Percentiles rank a stretch among this genome's conserved stretches.
These are phyloP conservation scores for Sphaerophoria taeniata DNA, from an alignment of 2,888 invertebrate species.

Conservation along the genomic window DNA sequence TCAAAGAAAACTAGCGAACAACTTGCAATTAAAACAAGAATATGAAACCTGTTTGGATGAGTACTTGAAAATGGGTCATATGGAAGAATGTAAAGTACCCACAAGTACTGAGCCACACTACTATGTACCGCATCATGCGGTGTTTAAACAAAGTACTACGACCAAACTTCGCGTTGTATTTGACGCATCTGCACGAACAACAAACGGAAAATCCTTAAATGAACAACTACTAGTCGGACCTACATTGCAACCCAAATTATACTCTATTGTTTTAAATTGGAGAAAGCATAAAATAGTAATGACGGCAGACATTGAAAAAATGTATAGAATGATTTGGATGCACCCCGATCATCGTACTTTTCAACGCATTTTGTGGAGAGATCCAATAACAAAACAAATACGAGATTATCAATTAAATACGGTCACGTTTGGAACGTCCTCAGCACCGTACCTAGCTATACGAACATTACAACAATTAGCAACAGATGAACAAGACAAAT, in stretches of 20 bases:
- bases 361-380: neutral
- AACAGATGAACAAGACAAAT: neutral
- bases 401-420: too few relatives aligned
- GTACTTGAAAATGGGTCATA: conserved; percentile 2
- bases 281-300: conserved; percentile 5
- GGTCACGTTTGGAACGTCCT: too few relatives aligned
- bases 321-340: conserved; percentile 12
- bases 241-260: conserved; percentile 4
- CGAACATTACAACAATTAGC: neutral
- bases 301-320: conserved; percentile 2
- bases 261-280: neutral
- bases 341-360: conserved; percentile 2
- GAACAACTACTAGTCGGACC: conserved; percentile 3
- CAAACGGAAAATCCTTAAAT: neutral
- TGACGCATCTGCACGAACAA: too few relatives aligned
- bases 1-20: too few relatives aligned
- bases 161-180: too few relatives aligned
- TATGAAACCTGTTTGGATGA: neutral
- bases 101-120: neutral
- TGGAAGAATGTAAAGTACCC: neutral
- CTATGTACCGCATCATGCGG: neutral
- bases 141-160: too few relatives aligned
- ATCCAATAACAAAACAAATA: too few relatives aligned
- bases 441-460: too few relatives aligned
- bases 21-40: too few relatives aligned